phyloP scores from a whole-genome alignment of 2,888 invertebrate genomes.

The Apotomis turbidana region DNA sequence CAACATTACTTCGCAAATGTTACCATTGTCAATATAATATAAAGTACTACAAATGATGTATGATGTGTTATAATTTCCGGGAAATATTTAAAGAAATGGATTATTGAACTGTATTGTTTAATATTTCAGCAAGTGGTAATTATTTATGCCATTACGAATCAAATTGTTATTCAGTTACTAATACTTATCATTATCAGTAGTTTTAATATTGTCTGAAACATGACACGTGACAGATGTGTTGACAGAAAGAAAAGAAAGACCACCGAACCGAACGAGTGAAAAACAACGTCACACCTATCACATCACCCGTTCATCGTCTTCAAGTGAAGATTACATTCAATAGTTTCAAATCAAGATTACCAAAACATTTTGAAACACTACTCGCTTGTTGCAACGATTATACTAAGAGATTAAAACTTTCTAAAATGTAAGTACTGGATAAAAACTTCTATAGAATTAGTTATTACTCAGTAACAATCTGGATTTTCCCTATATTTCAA shows the following conservation, averaged over 20 bases:
- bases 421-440: slow-evolving; percentile 16
- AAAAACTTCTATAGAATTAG: not conserved
- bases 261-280: too few species aligned
- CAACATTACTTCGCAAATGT: slow-evolving; percentile 1
- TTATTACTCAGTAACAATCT: slow-evolving; percentile 5
- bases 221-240: too few species aligned
- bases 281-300: not conserved
- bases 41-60: not conserved
- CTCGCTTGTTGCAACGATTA: not conserved
- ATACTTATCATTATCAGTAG: too few species aligned
- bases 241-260: too few species aligned
- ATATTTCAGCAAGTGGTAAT: too few species aligned
- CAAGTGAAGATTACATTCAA: not conserved
- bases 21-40: not conserved
- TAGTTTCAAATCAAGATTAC: not conserved
- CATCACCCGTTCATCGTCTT: not conserved
- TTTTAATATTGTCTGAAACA: too few species aligned
- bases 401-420: not conserved
- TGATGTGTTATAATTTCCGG: not conserved
- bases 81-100: not conserved
- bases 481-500: slow-evolving; percentile 17
- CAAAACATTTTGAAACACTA: not conserved
- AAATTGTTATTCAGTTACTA: too few species aligned
- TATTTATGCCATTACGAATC: too few species aligned
- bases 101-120: too few species aligned